Conservation (phyloP, 2,113 vertebrate species). For the Corythornis cristatus region DNA sequence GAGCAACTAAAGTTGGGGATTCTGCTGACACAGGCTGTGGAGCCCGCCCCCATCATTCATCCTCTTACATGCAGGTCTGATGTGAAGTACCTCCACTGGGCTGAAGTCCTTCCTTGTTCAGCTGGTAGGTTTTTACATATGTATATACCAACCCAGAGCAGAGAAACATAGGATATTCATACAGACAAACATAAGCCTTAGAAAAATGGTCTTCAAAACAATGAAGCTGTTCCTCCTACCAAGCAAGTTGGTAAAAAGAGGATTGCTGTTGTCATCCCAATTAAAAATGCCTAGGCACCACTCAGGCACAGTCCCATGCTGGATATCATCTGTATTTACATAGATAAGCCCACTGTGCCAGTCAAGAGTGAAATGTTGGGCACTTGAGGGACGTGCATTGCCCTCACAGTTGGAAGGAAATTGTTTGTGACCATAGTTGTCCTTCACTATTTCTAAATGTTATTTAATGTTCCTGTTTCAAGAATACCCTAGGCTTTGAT, state of each 20-base stretch:
- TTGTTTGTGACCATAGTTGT: background rate
- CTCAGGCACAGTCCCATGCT: background rate
- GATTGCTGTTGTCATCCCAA: background rate
- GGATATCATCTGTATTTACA: background rate
- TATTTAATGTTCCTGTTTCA: conserved; percentile 3
- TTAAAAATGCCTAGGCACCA: background rate
- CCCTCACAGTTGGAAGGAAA: background rate
- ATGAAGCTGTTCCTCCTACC: background rate
- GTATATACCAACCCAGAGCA: background rate
- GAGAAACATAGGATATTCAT: background rate
- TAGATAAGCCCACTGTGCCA: background rate
- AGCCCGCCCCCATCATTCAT: accelerated
- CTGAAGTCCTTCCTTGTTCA: background rate
- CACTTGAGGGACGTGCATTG: background rate
- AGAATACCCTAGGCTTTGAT: background rate
- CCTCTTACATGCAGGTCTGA: background rate
- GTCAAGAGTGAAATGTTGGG: background rate
- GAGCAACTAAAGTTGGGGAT: background rate
- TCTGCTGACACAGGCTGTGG: background rate
- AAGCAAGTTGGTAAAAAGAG: background rate
- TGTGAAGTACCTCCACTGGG: accelerated
- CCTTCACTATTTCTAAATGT: background rate
- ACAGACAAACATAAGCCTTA: background rate
- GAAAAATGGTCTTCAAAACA: background rate
- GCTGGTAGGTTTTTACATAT: background rate